Evolutionary conservation across 2,888 invertebrate genomes (phyloP), one percentile per base, ranked within the genome.

Genomic region (Odontocolon sp.): DNA sequence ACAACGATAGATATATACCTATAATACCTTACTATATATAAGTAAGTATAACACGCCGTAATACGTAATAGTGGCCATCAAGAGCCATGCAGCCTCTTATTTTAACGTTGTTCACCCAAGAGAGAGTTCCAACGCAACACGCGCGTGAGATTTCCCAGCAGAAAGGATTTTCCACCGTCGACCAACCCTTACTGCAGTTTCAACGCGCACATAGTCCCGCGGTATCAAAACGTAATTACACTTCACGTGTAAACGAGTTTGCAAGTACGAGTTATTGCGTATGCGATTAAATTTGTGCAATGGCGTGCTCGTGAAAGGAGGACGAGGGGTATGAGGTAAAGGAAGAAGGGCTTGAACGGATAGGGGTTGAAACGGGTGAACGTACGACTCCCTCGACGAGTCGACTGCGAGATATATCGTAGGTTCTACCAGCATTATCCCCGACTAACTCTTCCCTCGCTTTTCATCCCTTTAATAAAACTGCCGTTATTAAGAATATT

Each of bases 161-260:
- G 33, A 45, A 14, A 21, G 14, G 23, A 33, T 21, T 14, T 36
- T 11, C 40, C 31, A 31, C 28, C 45, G 33, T 3, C 47, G 14
- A 6, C 28, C 36, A 66, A 66, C 66, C 59, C 66, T 70, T 70
- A 52, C 59, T 42, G 75, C 52, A 76, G 33, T 70, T 66, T 76
- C 70, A 75, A 69, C 69, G 42, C 40, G 57, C 64, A 36, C 31
- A 70, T 77, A 78, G 69, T 33, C 45, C 36, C 16, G 70, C 78
- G 80, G 69, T 83, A 85, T 84, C 84, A 84, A 83, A 85, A 85
- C 68, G 84, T 81, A 84, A 84, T 85, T 84, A 85, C 83, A 77
- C 79, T 75, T 63, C 66, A 78, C 80, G 83, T 83, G 83, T 82
- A 84, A 83, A 85, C 83, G 84, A 85, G 83, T 85, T 83, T 80